Evolutionary conservation across 2,888 invertebrate genomes (phyloP), one percentile per base, ranked within the genome.

Genomic region (Leptothorax acervorum): DNA sequence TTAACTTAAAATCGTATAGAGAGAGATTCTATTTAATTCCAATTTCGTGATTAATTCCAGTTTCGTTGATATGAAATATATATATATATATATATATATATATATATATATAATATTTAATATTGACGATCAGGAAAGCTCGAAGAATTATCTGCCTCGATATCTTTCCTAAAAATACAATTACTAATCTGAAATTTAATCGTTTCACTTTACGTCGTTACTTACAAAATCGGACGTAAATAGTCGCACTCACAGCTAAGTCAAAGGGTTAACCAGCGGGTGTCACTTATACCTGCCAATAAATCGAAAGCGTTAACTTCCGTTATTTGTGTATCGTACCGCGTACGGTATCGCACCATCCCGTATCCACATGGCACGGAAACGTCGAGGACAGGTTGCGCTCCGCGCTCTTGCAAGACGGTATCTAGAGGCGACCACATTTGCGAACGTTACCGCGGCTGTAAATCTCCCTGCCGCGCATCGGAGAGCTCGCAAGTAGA

Each of bases 401-500:
- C 90, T 88, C 90, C 85, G 87, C 82, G 87, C 90, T 88, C 90
- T 86, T 90, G 85, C 82, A 71, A 85, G 85, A 81, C 84, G 88
- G 84, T 86, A 87, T 91, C 91, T 88, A 81, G 87, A 73, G 60
- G 75, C 84, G 90, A 84, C 86, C 88, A 83, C 68, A 70, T 75
- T 81, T 85, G 86, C 88, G 86, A 88, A 79, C 85, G 88, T 87
- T 88, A 88, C 89, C 85, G 51, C 86, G 75, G 73, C 75, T 83
- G 87, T 79, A 88, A 90, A 90, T 90, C 90, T 89, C 85, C 85
- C 83, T 87, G 87, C 84, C 86, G 86, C 86, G 86, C 84, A 76
- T 87, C 83, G 76, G 81, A 86, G 84, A 83, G 84, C 85, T 87
- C 73, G 85, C 88, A 88, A 91, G 90, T 91, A 91, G 90, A 92